Evolutionary conservation across 2,888 invertebrate species (phyloP).

Genomic region (Chirona hameri): DNA sequence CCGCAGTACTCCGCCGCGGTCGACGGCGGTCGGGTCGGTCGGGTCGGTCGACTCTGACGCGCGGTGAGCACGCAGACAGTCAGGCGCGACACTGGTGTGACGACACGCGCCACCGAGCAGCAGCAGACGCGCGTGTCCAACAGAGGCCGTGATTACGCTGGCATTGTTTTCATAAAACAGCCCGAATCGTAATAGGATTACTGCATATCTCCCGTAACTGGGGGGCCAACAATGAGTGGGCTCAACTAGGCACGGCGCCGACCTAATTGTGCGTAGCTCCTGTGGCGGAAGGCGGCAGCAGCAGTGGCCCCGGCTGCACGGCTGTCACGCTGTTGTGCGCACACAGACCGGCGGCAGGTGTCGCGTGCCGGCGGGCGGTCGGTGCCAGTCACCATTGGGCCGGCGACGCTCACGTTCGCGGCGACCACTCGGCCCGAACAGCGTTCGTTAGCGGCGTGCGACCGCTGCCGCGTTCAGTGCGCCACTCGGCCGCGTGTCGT

Average conservation of each 20-base stretch:
- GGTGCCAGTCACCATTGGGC: neutral
- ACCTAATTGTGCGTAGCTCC: no score
- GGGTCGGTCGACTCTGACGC: neutral
- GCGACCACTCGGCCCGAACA: neutral
- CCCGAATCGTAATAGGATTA: no score
- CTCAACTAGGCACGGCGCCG: no score
- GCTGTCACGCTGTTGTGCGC: neutral
- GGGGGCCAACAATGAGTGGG: no score
- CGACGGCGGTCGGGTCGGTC: neutral
- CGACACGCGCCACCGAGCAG: no score
- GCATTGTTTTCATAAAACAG: no score
- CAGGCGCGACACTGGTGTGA: neutral
- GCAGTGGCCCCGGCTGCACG: neutral
- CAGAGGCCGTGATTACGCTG: no score
- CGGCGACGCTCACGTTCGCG: neutral
- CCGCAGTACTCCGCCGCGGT: neutral
- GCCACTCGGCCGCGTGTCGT: neutral
- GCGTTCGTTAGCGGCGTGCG: neutral
- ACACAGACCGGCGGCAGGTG: no score
- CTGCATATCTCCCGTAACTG: no score
- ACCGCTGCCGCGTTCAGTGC: neutral
- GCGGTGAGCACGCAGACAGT: neutral
- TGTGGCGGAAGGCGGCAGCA: neutral
- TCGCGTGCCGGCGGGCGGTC: no score
- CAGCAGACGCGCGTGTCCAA: no score